A percentile compares a stretch with the other conserved stretches of the same genome.
Evolutionary conservation across 2,888 invertebrate species (phyloP).

Genomic region (Epistrophe grossulariae): DNA sequence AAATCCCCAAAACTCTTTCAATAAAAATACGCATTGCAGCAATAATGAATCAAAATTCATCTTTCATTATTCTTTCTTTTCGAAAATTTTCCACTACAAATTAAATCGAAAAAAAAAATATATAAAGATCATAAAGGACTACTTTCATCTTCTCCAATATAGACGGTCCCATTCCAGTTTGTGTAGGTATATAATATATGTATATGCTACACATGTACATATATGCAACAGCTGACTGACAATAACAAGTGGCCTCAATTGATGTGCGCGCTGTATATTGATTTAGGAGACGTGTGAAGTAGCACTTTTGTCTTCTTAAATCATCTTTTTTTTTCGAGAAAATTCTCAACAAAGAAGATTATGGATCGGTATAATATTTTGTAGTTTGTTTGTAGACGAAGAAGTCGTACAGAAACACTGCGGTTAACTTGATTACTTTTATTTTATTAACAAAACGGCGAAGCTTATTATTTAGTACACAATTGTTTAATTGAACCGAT

Average conservation of each 20-base stretch:
- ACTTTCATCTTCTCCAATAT: background rate
- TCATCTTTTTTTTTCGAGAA: conserved; percentile 23
- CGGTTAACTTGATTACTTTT: background rate
- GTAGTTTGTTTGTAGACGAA: background rate
- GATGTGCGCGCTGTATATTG: conserved; percentile 12
- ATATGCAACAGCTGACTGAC: conserved; percentile 7
- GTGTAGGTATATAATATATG: background rate
- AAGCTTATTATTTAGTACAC: no score
- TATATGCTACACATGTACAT: no score
- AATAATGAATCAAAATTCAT: conserved; percentile 2
- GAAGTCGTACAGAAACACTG: background rate
- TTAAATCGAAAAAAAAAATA: conserved; percentile 18
- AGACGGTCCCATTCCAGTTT: background rate
- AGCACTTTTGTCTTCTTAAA: conserved; percentile 40
- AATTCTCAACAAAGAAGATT: conserved; percentile 31
- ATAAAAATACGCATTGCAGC: conserved; percentile 12
- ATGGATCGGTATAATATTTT: background rate
- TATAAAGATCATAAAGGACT: conserved; percentile 37
- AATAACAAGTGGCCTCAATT: conserved; percentile 38
- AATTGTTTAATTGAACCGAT: no score
- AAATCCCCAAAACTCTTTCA: conserved; percentile 57
- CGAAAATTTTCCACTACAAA: conserved; percentile 48
- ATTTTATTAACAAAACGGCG: no score
- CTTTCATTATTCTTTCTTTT: conserved; percentile 40
- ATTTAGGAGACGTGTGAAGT: conserved; percentile 38